These are phyloP conservation scores for Atherix ibis DNA, from an alignment of 2,888 invertebrate genomes.

Conservation along the genomic window DNA sequence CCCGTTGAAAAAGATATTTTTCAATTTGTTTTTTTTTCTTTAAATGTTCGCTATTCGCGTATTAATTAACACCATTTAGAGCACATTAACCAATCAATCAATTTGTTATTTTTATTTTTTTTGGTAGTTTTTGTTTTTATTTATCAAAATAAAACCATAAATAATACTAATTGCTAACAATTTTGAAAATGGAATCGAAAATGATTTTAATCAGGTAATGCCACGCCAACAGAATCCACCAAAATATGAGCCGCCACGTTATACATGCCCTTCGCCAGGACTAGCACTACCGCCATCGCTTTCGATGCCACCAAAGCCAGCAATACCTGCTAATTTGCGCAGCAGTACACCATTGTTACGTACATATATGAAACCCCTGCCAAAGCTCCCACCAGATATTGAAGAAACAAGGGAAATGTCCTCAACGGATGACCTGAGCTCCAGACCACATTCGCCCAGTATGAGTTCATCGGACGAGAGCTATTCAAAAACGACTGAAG, in stretches of 20 bases:
- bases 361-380: constrained; percentile 42
- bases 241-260: constrained; percentile 32
- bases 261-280: constrained; percentile 28
- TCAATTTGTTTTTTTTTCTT: too few species aligned
- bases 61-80: too few species aligned
- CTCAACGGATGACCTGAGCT: constrained; percentile 69
- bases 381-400: constrained; percentile 37
- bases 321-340: constrained; percentile 18
- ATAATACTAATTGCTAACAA: too few species aligned
- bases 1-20: too few species aligned
- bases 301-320: constrained; percentile 11
- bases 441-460: constrained; percentile 64
- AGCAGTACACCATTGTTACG: constrained; percentile 22
- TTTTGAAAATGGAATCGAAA: too few species aligned
- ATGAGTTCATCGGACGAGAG: constrained; percentile 75
- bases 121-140: too few species aligned
- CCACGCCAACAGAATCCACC: constrained; percentile 27
- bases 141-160: too few species aligned
- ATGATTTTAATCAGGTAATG: too few species aligned
- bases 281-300: constrained; percentile 25
- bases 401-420: constrained; percentile 38
- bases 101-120: too few species aligned
- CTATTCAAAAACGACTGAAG: constrained; percentile 66
- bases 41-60: too few species aligned
- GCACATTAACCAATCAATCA: too few species aligned